Base-by-base conservation (phyloP, 2,797 vertebrate genomes). In the Pyrocephalus nanus region DNA sequence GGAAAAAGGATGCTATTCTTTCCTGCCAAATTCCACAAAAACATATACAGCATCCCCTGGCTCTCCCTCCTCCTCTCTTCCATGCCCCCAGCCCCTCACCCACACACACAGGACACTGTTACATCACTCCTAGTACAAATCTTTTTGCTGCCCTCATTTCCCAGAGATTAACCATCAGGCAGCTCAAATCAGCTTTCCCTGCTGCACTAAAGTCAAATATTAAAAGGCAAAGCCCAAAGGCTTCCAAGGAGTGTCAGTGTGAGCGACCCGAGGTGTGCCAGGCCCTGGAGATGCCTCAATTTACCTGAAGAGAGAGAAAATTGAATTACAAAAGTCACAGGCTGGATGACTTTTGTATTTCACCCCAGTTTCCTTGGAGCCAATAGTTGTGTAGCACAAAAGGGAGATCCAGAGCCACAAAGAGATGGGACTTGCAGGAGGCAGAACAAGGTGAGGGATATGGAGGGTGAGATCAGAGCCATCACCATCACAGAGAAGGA, bases 81-180 rank as follows among this genome's bases (percentile, higher is more conserved):
- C 2, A 1, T 57, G 64, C 15, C 90, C 69, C 48, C 18, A 74
- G 91, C 75, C 60, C 23, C 71, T 48, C 47, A 61, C 53, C 66
- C 61, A 43, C 42, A 1, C 60, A 21, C 36, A 40, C 38, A 86
- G 83, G 61, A 69, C 55, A 16, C 69, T 11, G 81, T 94, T 95
- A 91, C 3, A 83, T 93, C 95, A 91, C 50, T 27, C 58, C 89
- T 32, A 25, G 23, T 14, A 45, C 84, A 90, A 91, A 95, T 78
- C 95, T 92, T 91, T 47, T 20, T 38, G 57, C 70, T 92, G 93
- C 85, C 93, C 93, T 96, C 87, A 22, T 96, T 96, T 94, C 79
- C 93, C 30, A 75, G 58, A 91, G 95, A 95, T 95, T 96, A 94
- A 65, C 9, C 1, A 88, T 30, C 65, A 54, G 64, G 84, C 84